Percentiles rank a stretch among this genome's conserved stretches.
phyloP scores from a whole-genome alignment of 2,113 vertebrate genomes.

The Dendropsophus ebraccatus region DNA sequence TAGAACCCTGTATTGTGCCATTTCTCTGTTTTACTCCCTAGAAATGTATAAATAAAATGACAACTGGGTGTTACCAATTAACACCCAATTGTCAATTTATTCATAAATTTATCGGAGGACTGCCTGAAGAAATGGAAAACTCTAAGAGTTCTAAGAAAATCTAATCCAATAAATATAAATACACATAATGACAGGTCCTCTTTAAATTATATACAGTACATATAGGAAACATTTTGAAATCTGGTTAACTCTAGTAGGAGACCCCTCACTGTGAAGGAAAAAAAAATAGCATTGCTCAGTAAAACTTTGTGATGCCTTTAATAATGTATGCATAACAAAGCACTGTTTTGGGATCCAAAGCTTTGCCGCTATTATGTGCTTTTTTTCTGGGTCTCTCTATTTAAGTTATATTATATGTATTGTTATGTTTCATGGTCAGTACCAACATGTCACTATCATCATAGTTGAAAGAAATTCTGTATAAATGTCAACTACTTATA shows the following conservation, averaged over 20 bases:
- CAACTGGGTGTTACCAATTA: too few relatives aligned
- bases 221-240: too few relatives aligned
- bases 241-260: neutral
- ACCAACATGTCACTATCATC: neutral
- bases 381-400: neutral
- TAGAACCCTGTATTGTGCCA: too few relatives aligned
- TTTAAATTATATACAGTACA: neutral
- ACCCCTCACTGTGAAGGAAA: conserved; percentile 22
- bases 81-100: too few relatives aligned
- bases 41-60: too few relatives aligned
- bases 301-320: neutral
- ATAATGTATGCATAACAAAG: neutral
- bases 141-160: too few relatives aligned
- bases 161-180: too few relatives aligned
- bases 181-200: too few relatives aligned
- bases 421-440: neutral
- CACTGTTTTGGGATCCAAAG: neutral
- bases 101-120: too few relatives aligned
- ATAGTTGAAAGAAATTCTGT: neutral
- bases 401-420: neutral
- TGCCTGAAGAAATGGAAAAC: too few relatives aligned
- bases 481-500: neutral
- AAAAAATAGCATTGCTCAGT: neutral
- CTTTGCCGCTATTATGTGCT: neutral
- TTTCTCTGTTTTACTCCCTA: too few relatives aligned